Evolutionary conservation across 2,113 vertebrate genomes (phyloP), one percentile per base, ranked within the genome.

Genomic region (Pelecanus crispus): DNA sequence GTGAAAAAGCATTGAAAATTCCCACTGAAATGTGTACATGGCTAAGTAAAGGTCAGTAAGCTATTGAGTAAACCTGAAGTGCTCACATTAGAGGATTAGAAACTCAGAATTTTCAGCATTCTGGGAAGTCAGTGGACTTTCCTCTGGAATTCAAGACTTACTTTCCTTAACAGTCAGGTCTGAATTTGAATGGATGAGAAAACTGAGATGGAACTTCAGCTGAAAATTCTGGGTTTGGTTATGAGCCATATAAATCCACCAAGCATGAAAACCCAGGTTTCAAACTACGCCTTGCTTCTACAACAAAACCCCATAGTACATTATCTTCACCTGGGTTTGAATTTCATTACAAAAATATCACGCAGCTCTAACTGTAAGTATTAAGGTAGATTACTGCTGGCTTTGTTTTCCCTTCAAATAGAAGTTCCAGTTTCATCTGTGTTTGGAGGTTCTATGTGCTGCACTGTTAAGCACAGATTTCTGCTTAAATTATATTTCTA

Each of bases 401-500:
- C 50, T 95, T 87, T 94, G 31, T 83, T 94, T 91, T 92, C 50
- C 17, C 55, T 93, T 91, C 62, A 93, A 49, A 91, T 28, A 89
- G 66, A 92, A 95, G 67, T 90, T 84, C 31, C 36, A 56, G 66
- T 67, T 97, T 96, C 95, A 96, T 92, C 92, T 95, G 81, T 95
- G 94, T 94, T 95, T 93, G 95, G 96, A 97, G 90, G 56, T 85
- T 91, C 94, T 96, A 62, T 74, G 86, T 94, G 97, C 94, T 98
- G 96, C 97, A 92, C 90, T 90, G 97, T 96, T 96, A 98, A 97
- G 85, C 95, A 96, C 92, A 94, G 92, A 94, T 95, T 97, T 97
- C 96, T 97, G 81, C 94, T 97, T 97, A 98, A 98, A 97, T 97
- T 96, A 96, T 97, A 97, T 96, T 98, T 97, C 96, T 97, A 96